phyloP scores from a whole-genome alignment of 2,797 vertebrate genomes.

The Falco novaeseelandiae region DNA sequence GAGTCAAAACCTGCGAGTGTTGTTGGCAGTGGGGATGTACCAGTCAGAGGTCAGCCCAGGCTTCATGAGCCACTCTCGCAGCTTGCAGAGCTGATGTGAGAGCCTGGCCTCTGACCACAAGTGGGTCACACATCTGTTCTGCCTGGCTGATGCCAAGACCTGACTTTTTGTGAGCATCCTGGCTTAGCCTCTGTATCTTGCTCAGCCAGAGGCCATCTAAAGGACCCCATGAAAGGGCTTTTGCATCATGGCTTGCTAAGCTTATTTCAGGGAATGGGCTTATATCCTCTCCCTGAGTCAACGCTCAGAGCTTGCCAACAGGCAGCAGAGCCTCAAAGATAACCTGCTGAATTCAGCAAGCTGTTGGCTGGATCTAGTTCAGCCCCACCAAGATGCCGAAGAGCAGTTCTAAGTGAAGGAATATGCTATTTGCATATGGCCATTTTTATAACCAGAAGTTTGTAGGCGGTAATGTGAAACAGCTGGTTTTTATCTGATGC shows the following conservation, averaged over 20 bases:
- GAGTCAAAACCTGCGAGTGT: accelerated
- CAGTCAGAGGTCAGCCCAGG: background rate
- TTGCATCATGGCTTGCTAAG: background rate
- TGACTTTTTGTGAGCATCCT: background rate
- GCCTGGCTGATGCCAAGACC: background rate
- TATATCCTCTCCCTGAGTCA: background rate
- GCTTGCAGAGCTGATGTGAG: background rate
- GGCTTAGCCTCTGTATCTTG: accelerated
- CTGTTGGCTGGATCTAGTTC: constrained; percentile 25
- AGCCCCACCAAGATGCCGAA: background rate
- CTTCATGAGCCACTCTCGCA: background rate
- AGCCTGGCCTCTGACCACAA: background rate
- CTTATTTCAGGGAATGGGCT: background rate
- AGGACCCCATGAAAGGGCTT: background rate
- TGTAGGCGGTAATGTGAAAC: background rate
- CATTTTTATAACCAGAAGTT: constrained; percentile 7
- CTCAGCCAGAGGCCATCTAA: background rate
- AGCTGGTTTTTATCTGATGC: constrained; percentile 15
- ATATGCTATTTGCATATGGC: background rate
- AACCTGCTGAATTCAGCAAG: constrained; percentile 14
- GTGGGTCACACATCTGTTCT: background rate
- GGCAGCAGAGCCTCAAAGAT: background rate
- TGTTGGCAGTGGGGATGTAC: background rate
- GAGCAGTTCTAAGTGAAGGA: background rate
- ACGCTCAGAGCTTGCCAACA: background rate